phyloP scores from a whole-genome alignment of 2,797 vertebrate species.

The Aulostomus chinensis region DNA sequence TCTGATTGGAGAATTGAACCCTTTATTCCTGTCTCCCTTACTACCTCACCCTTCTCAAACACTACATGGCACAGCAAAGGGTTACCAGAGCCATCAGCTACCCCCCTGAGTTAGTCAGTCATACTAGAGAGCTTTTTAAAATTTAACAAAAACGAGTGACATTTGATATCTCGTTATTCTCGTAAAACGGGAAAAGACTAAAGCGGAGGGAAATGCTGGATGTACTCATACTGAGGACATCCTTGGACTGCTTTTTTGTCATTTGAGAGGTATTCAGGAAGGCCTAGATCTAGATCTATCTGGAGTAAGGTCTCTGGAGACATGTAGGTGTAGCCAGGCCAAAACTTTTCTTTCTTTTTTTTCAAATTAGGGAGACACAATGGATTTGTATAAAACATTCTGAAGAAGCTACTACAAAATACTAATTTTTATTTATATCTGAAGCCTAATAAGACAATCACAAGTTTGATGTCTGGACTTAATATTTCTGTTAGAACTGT shows the following conservation, averaged over 20 bases:
- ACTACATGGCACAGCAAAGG: constrained; percentile 67
- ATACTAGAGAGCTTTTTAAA: constrained; percentile 30
- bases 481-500: constrained; percentile 44
- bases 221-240: constrained; percentile 7
- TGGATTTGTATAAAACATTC: constrained; percentile 28
- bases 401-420: constrained; percentile 22
- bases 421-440: constrained; percentile 13
- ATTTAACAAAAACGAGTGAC: constrained; percentile 18
- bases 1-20: constrained; percentile 48
- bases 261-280: constrained; percentile 38
- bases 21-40: constrained; percentile 53
- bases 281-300: constrained; percentile 54
- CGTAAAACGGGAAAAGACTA: constrained; percentile 25
- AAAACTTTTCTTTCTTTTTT: too few species aligned
- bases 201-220: constrained; percentile 26
- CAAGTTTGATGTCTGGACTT: constrained; percentile 33
- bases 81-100: constrained; percentile 79
- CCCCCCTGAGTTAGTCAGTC: constrained; percentile 76
- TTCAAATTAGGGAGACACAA: too few species aligned
- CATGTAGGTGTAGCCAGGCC: constrained; percentile 22
- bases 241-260: constrained; percentile 20
- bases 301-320: constrained; percentile 39
- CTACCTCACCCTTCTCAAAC: constrained; percentile 70
- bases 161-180: constrained; percentile 27
- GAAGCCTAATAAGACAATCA: constrained; percentile 62